Base-by-base conservation (phyloP, 2,797 vertebrate genomes). In the Xiphophorus birchmanni region DNA sequence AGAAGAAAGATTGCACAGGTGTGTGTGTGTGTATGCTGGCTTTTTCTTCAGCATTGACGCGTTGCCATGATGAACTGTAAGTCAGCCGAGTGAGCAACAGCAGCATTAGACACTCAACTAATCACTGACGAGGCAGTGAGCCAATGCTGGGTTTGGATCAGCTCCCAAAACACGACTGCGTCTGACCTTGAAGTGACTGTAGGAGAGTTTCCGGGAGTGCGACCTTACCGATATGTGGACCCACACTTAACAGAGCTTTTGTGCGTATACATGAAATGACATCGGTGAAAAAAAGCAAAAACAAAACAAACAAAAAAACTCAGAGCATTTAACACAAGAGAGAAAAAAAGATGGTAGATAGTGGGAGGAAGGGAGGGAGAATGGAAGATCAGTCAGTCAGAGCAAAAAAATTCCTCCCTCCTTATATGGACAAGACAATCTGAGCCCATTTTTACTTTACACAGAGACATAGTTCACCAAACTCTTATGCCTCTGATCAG, bases 361-460 rank as follows among this genome's bases (percentile, higher is more conserved):
- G 63, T 73, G 74, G 8, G 18, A 56, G 58, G n/a, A 45, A 82
- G 74, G 65, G 78, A 78, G 80, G 35, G 77, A 23, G 77, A 81
- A 87, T 84, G 84, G 65, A 74, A 86, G 88, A 93, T 94, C 93
- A 90, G 90, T 94, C 93, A 93, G 92, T 95, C 90, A 94, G 92
- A 86, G 91, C 93, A 86, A 88, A 85, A 88, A 90, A 94, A 96
- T 96, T 95, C 96, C 94, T 95, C 83, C 89, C 90, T 89, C 95
- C 95, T 94, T 95, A 96, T 96, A 96, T 93, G 95, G 95, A 91
- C 90, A 95, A 93, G 94, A 95, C 85, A 84, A 85, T 89, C 91
- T 90, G 87, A 93, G 90, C 82, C 72, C 81, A 84, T 88, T 80
- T 82, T 69, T 78, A 72, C 81, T 82, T 69, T 78, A 72, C 83